Evolutionary conservation across 2,113 vertebrate species (phyloP), one percentile per base, ranked within the genome.

Genomic region (Gadus chalcogrammus): DNA sequence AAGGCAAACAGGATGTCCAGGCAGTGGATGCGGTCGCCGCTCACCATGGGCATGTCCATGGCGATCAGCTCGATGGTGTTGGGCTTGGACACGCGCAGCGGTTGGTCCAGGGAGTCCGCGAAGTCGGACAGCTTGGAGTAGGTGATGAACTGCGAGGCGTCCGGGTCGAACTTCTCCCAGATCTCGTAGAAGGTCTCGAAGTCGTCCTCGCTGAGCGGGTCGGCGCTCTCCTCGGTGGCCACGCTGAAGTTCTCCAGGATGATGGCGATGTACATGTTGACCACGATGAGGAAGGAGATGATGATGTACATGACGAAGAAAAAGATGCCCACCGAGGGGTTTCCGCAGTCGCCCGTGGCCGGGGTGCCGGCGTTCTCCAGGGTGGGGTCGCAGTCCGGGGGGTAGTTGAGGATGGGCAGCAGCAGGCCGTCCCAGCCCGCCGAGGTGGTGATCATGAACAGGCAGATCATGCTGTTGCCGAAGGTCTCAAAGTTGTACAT

Each of bases 401-500:
- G 94, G 15, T 97, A 95, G 92, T 99, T 99, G 0, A 99, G 93
- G 84, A 99, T 97, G 3, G 97, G 97, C 82, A 97, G 87, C 69
- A 99, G 89, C 53, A 99, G 90, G 60, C 97, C 97, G 0, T 99
- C 97, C 97, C 97, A 99, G 0, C 97, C 97, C 0, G 97, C 97
- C 0, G 97, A 99, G 0, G 97, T 99, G 67, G 97, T 99, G 90
- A 99, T 94, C 93, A 98, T 96, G 75, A 99, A 99, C 79, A 99
- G 77, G 91, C 96, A 98, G 92, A 99, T 99, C 97, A 99, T 99
- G 86, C 96, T 98, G 91, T 99, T 99, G 78, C 97, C 97, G 3
- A 99, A 99, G 0, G 97, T 99, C 90, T 99, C 97, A 16, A 99
- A 99, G 79, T 99, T 99, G 93, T 98, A 99, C 97, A 99, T 92